Evolutionary conservation across 2,113 vertebrate genomes (phyloP).

Genomic region (Menura novaehollandiae): DNA sequence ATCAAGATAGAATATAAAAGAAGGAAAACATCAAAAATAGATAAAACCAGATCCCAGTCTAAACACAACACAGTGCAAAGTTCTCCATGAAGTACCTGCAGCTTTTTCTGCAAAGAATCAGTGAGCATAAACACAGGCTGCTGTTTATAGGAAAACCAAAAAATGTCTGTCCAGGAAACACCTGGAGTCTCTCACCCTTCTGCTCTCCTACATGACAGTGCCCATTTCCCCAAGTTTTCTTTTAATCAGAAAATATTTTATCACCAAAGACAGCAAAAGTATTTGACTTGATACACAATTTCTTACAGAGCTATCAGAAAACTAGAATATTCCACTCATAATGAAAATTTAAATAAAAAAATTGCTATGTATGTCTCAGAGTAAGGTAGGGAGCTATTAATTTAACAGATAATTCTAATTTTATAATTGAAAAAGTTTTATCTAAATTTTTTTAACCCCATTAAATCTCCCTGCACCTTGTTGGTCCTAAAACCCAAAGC

Average conservation of each 20-base stretch:
- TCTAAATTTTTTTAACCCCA: background rate
- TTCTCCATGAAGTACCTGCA: slow-evolving; percentile 16
- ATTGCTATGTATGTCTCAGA: background rate
- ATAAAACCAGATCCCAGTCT: background rate
- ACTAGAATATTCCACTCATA: background rate
- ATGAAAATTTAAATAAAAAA: background rate
- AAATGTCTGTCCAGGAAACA: background rate
- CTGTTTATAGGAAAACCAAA: slow-evolving; percentile 5
- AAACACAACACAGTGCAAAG: background rate
- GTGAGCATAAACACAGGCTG: background rate
- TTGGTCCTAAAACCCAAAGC: slow-evolving; percentile 11
- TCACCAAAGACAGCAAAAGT: background rate
- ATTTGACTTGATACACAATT: background rate
- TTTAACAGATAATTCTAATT: background rate
- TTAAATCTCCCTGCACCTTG: slow-evolving; percentile 10
- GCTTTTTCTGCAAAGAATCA: background rate
- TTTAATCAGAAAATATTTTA: background rate
- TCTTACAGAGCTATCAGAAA: background rate
- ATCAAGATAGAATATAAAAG: background rate
- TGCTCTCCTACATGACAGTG: background rate
- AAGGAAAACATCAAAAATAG: background rate
- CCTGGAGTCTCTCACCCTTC: background rate
- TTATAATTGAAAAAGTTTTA: background rate
- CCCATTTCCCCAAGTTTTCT: background rate
- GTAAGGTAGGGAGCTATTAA: background rate